A percentile compares a stretch with the other conserved stretches of the same genome.
Evolutionary conservation across 2,113 vertebrate species (phyloP).

Genomic region (Oreochromis spilurus): DNA sequence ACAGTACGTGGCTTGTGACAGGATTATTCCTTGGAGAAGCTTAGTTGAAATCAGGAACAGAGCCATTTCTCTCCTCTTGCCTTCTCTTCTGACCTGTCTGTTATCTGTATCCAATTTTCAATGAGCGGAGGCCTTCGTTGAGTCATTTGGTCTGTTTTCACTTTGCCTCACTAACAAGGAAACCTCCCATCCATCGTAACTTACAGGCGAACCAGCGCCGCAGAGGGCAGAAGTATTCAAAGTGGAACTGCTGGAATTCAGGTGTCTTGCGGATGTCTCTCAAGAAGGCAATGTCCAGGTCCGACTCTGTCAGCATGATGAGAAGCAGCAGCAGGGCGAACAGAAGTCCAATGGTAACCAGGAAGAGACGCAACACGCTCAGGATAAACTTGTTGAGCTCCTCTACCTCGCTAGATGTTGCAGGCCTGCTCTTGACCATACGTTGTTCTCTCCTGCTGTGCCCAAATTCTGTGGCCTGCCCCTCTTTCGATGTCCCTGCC

Average conservation of each 20-base stretch:
- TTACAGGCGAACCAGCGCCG: conserved; percentile 98
- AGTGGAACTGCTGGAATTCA: conserved; percentile 97
- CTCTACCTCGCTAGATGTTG: conserved; percentile 70
- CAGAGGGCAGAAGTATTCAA: conserved; percentile 97
- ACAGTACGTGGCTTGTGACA: conserved; percentile 39
- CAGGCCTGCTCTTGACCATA: conserved; percentile 44
- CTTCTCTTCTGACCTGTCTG: neutral
- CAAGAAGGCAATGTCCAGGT: conserved; percentile 94
- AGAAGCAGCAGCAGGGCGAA: conserved; percentile 92
- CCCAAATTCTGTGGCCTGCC: conserved; percentile 62
- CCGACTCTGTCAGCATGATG: conserved; percentile 92
- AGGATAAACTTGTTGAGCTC: conserved; percentile 92
- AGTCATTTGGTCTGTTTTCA: neutral
- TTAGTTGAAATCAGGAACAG: conserved; percentile 56
- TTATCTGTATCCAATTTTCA: neutral
- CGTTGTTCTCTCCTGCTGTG: conserved; percentile 74
- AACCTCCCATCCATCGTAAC: conserved; percentile 85
- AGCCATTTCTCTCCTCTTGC: conserved; percentile 1
- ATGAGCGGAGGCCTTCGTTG: neutral
- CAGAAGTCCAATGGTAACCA: conserved; percentile 91
- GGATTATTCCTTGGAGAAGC: conserved; percentile 68
- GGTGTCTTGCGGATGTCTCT: conserved; percentile 95
- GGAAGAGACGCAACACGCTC: conserved; percentile 90
- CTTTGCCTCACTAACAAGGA: conserved; percentile 79
- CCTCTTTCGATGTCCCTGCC: conserved; percentile 61